Evolutionary conservation across 2,797 vertebrate species (phyloP).

Genomic region (Ptychobarbus kaznakovi): DNA sequence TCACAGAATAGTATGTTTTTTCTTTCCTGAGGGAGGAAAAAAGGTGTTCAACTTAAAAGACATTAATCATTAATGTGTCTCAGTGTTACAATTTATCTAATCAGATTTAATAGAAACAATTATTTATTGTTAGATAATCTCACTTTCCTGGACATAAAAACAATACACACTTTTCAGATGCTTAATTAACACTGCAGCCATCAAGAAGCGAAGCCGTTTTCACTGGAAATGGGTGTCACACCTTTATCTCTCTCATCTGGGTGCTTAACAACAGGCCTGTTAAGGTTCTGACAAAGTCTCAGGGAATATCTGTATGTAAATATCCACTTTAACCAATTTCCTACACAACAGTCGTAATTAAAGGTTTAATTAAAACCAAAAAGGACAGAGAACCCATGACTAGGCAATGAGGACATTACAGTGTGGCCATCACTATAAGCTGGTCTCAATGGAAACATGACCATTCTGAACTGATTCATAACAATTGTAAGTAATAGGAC

Average conservation of each 20-base stretch:
- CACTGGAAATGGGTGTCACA: constrained; percentile 56
- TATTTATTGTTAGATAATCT: not conserved
- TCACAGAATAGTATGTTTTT: not conserved
- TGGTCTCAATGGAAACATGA: not conserved
- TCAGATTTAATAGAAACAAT: not conserved
- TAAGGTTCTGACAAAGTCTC: not conserved
- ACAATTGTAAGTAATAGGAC: not conserved
- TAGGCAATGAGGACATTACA: not conserved
- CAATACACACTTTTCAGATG: constrained; percentile 66
- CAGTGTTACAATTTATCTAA: not conserved
- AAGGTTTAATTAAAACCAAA: not conserved
- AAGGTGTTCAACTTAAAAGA: not conserved
- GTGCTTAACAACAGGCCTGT: not conserved
- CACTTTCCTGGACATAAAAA: constrained; percentile 54
- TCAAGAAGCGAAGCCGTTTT: constrained; percentile 40
- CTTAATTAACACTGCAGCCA: constrained; percentile 71
- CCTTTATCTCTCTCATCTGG: constrained; percentile 37
- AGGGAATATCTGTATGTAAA: not conserved
- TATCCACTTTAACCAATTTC: not conserved
- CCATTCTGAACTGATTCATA: not conserved
- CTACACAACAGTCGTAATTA: not conserved
- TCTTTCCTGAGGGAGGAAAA: not conserved
- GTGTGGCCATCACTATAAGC: not conserved
- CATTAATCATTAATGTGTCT: constrained; percentile 1
- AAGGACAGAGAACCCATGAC: not conserved